Base-by-base conservation (phyloP, 2,888 invertebrate species). In the Lacanobia wlatinum region DNA sequence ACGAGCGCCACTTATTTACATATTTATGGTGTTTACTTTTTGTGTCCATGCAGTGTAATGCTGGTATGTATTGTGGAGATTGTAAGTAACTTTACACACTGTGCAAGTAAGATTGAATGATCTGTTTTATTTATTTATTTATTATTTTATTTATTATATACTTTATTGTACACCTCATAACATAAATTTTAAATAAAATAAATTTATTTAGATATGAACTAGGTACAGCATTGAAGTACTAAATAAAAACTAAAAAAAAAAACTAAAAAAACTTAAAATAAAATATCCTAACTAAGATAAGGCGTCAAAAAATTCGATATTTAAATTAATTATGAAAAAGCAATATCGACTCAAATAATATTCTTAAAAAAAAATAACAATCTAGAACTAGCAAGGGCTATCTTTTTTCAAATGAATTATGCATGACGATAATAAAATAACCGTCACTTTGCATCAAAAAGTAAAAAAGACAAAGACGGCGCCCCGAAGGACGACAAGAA, bases 401-500 rank as follows among this genome's bases (percentile, higher is more conserved):
- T 80, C 66, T 56, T 64, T 73, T 76, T 64, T 53, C 53, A 66
- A 73, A 66, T 69, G 71, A 78, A 73, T 80, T 76, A 82, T 80
- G 76, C 80, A 76, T 70, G 68, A 64, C 62, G 68, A 28, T 85
- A 85, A 87, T 84, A 75, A 80, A 87, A 87, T 87, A 80, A 87
- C 82, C 72, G 78, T 84, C 83, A 83, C 68, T 85, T 82, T 81
- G 62, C 65, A 79, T 72, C 43, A 40, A 82, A 84, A 75, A 68
- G 58, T 64, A 63, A 61, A 64, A 79, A 71, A 71, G 60, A 78
- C 59, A 79, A 78, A 78, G 62, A 59, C 9, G 52, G 53, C 70
- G 64, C 63, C 66, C 81, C 81, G 21, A 72, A 63, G 43, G 75
- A 76, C 75, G 73, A 48, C 65, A 66, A 72, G 84, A 85, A 86